A percentile compares a stretch with the other conserved stretches of the same genome.
phyloP scores from a whole-genome alignment of 2,797 vertebrate genomes.

The Poeciliopsis presidionis region DNA sequence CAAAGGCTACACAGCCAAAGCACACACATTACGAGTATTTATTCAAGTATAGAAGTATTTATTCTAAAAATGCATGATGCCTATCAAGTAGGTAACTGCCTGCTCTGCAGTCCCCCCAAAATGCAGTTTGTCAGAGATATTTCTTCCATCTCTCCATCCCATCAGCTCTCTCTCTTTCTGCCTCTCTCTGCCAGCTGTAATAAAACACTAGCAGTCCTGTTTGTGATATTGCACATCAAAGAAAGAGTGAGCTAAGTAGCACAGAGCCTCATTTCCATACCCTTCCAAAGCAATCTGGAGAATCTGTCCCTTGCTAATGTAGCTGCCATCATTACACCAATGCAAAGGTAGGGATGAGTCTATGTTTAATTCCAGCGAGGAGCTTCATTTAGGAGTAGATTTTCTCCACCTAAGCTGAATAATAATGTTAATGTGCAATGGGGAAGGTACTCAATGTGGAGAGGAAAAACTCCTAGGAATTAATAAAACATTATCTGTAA shows the following conservation, averaged over 20 bases:
- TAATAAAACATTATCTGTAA: constrained; percentile 33
- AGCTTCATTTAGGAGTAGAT: constrained; percentile 42
- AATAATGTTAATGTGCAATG: constrained; percentile 43
- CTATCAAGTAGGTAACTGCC: constrained; percentile 62
- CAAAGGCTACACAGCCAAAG: not conserved
- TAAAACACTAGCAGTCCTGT: constrained; percentile 62
- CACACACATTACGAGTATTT: constrained; percentile 46
- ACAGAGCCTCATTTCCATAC: constrained; percentile 64
- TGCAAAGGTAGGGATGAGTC: constrained; percentile 38
- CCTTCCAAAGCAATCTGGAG: constrained; percentile 51
- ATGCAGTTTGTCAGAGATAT: constrained; percentile 42
- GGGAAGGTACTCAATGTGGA: constrained; percentile 25
- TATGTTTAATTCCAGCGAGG: constrained; percentile 19
- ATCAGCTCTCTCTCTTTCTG: constrained; percentile 12
- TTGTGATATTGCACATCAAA: constrained; percentile 70
- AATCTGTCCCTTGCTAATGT: constrained; percentile 44
- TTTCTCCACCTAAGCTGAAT: constrained; percentile 38
- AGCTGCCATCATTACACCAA: constrained; percentile 42
- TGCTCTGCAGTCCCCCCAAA: constrained; percentile 50
- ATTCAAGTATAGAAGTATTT: constrained; percentile 5
- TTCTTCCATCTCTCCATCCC: constrained; percentile 20
- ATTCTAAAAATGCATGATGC: constrained; percentile 51
- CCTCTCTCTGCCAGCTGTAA: constrained; percentile 55
- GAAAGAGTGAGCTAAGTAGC: constrained; percentile 55
- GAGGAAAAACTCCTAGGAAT: constrained; percentile 26